These are phyloP conservation scores for Echeneis naucrates DNA, from an alignment of 2,797 vertebrate species.

Conservation along the genomic window DNA sequence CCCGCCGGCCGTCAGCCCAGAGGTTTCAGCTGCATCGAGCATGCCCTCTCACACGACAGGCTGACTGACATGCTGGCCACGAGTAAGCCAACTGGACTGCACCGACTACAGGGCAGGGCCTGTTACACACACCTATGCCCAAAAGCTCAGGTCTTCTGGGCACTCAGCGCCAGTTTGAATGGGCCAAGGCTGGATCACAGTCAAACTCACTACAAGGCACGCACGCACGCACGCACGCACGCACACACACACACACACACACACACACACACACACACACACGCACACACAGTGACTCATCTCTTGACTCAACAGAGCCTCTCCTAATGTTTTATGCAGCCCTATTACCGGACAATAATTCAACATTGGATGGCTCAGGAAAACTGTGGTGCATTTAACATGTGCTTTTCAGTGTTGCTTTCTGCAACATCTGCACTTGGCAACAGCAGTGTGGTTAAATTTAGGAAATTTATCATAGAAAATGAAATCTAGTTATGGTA, in stretches of 20 bases:
- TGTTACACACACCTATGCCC: constrained; percentile 17
- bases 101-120: not conserved
- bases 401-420: not conserved
- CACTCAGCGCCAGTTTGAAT: constrained; percentile 14
- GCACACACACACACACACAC: not conserved
- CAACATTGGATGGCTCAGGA: not conserved
- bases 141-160: constrained; percentile 33
- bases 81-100: constrained; percentile 47
- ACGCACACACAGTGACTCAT: constrained; percentile 10
- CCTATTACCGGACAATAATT: not conserved
- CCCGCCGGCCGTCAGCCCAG: constrained; percentile 61
- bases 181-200: constrained; percentile 37
- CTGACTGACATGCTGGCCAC: constrained; percentile 69
- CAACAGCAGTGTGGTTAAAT: not conserved
- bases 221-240: not conserved
- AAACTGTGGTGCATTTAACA: not conserved
- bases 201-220: constrained; percentile 11
- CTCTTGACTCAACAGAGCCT: constrained; percentile 1
- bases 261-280: not conserved
- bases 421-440: not conserved
- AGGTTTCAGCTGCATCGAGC: constrained; percentile 72
- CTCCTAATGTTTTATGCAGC: not conserved
- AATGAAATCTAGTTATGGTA: not conserved
- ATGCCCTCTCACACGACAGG: constrained; percentile 64
- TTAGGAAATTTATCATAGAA: not conserved